Percentiles rank a stretch among this genome's conserved stretches.
Conservation (phyloP, 1,140 invertebrate species). For the Drosophila melanica region DNA sequence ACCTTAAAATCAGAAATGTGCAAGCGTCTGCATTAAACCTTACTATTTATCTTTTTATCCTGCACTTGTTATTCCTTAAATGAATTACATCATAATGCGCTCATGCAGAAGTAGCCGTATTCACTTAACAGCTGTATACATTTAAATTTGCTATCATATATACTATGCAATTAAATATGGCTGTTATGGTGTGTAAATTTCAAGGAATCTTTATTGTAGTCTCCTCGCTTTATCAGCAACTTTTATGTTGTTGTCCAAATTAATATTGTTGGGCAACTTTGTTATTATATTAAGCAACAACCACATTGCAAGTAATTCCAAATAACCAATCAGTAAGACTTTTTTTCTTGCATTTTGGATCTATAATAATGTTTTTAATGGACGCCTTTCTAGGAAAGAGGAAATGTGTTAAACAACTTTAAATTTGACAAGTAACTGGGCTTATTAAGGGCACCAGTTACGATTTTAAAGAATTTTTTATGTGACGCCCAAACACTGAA, state of each 20-base stretch:
- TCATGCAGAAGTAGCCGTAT: background rate
- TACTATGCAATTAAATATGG: too few relatives aligned
- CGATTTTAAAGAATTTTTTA: too few relatives aligned
- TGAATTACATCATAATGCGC: background rate
- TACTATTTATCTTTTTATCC: constrained; percentile 5
- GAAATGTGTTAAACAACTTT: too few relatives aligned
- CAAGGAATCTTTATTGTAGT: too few relatives aligned
- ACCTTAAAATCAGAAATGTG: constrained; percentile 2
- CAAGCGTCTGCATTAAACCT: constrained; percentile 4
- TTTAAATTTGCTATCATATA: too few relatives aligned
- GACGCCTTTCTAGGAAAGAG: background rate
- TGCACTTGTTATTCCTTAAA: background rate
- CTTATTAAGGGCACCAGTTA: too few relatives aligned
- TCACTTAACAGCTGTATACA: background rate
- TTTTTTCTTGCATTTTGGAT: background rate
- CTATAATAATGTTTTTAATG: background rate
- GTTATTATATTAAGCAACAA: background rate
- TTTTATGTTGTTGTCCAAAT: background rate
- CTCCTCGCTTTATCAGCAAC: too few relatives aligned
- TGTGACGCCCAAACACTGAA: background rate
- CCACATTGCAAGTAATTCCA: background rate
- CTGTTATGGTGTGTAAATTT: too few relatives aligned
- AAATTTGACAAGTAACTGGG: too few relatives aligned
- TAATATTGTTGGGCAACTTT: background rate
- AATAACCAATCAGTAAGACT: background rate